Conservation (phyloP, 2,888 invertebrate genomes). For the Heliconius sara region DNA sequence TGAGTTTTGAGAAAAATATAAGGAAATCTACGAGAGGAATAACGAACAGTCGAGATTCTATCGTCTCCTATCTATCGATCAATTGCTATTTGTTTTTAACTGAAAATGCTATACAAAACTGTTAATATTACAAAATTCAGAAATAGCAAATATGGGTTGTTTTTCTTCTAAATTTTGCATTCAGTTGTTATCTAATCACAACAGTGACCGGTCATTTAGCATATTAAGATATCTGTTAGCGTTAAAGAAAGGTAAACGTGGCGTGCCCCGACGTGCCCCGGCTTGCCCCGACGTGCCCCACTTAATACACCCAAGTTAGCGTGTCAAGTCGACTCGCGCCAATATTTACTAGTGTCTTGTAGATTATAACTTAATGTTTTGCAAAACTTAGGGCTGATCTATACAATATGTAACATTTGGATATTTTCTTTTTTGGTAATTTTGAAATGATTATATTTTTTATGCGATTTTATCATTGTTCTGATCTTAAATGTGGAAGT, state of each 20-base stretch:
- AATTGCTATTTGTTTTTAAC: background rate
- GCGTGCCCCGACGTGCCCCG: constrained; percentile 3
- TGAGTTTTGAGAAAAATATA: too few species aligned
- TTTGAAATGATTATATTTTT: too few species aligned
- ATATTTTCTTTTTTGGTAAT: too few species aligned
- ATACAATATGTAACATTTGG: background rate
- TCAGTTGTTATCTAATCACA: constrained; percentile 6
- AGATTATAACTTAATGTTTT: constrained; percentile 24
- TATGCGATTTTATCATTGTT: too few species aligned
- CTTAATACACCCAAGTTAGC: constrained; percentile 26
- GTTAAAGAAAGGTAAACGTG: constrained; percentile 23
- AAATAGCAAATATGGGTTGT: background rate
- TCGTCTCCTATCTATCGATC: too few species aligned
- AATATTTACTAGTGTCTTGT: constrained; percentile 23
- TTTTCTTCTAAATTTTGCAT: background rate
- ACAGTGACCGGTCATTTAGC: constrained; percentile 6
- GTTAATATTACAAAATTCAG: background rate
- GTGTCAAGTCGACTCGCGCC: constrained; percentile 17
- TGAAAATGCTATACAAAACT: background rate
- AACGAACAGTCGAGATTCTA: too few species aligned
- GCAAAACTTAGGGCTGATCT: constrained; percentile 2
- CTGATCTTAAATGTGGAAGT: too few species aligned
- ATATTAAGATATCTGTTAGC: constrained; percentile 26
- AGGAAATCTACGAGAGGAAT: too few species aligned
- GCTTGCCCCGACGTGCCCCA: constrained; percentile 9